A percentile compares a stretch with the other conserved stretches of the same genome.
These are phyloP conservation scores for Drosophila borborema DNA, from an alignment of 2,888 invertebrate genomes.

Conservation along the genomic window DNA sequence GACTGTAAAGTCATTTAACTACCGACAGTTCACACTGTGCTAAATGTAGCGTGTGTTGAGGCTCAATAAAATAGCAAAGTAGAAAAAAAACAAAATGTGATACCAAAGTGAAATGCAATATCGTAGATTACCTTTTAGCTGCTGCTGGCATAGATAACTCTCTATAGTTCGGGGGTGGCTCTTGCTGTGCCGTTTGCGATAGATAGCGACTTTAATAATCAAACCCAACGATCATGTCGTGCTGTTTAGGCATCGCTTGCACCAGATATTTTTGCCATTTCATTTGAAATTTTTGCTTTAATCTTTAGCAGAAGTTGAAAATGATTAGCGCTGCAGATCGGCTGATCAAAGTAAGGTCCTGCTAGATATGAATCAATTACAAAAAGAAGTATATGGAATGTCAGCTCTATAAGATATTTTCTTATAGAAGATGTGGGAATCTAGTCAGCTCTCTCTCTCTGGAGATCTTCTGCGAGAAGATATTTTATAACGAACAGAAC, in stretches of 20 bases:
- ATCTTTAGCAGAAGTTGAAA: background rate
- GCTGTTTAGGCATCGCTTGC: conserved; percentile 16
- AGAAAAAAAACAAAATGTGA: conserved; percentile 20
- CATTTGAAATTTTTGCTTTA: background rate
- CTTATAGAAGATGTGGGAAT: background rate
- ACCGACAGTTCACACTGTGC: conserved; percentile 70
- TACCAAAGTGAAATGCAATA: conserved; percentile 46
- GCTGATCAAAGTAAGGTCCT: background rate
- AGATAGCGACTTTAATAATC: conserved; percentile 18
- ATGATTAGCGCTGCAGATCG: background rate
- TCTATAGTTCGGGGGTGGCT: conserved; percentile 11
- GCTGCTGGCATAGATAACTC: conserved; percentile 2
- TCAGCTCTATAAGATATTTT: background rate
- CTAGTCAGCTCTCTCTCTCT: background rate
- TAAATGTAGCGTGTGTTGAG: conserved; percentile 68
- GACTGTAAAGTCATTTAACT: conserved; percentile 67
- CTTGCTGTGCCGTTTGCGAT: conserved; percentile 19
- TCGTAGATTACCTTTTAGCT: conserved; percentile 32
- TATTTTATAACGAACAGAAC: background rate
- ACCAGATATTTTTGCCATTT: conserved; percentile 6
- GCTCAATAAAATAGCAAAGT: conserved; percentile 45
- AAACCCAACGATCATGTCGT: background rate
- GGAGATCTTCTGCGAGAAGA: background rate
- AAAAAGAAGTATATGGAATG: background rate
- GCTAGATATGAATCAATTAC: background rate